Conservation (phyloP, 2,797 vertebrate genomes). For the Apodemus agrarius region DNA sequence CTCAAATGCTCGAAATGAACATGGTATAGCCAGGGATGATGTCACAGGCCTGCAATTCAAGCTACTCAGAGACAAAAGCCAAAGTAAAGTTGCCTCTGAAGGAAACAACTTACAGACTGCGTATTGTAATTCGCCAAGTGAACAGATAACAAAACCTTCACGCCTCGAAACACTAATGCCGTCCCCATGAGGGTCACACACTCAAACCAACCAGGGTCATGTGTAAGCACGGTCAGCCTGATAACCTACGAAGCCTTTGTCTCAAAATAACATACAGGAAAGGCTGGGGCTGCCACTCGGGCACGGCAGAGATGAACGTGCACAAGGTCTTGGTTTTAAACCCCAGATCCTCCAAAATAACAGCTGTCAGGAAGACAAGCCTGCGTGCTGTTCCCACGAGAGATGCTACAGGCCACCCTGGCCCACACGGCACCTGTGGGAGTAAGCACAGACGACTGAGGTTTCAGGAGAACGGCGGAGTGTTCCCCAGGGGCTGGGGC, state of each 20-base stretch:
- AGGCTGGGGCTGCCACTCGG: not conserved
- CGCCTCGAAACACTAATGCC: not conserved
- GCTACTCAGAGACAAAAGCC: not conserved
- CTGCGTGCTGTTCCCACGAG: rapidly evolving
- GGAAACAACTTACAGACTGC: not conserved
- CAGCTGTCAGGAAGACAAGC: not conserved
- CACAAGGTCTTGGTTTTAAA: not conserved
- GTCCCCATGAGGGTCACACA: not conserved
- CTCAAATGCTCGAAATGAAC: not conserved
- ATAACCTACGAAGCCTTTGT: not conserved
- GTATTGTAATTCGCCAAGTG: not conserved
- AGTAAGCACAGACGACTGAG: not conserved
- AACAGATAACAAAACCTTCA: not conserved
- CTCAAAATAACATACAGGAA: not conserved
- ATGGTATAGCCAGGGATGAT: not conserved
- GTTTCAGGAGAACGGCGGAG: rapidly evolving
- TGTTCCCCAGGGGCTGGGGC: too few relatives aligned
- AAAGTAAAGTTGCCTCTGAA: not conserved
- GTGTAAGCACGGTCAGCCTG: not conserved
- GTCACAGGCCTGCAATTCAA: not conserved
- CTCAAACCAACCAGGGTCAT: not conserved
- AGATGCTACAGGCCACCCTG: rapidly evolving
- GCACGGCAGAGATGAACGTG: not conserved
- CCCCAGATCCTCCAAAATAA: not conserved
- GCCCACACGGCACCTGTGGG: too few relatives aligned